phyloP scores from a whole-genome alignment of 2,113 vertebrate genomes.

The Cyrtonyx montezumae region DNA sequence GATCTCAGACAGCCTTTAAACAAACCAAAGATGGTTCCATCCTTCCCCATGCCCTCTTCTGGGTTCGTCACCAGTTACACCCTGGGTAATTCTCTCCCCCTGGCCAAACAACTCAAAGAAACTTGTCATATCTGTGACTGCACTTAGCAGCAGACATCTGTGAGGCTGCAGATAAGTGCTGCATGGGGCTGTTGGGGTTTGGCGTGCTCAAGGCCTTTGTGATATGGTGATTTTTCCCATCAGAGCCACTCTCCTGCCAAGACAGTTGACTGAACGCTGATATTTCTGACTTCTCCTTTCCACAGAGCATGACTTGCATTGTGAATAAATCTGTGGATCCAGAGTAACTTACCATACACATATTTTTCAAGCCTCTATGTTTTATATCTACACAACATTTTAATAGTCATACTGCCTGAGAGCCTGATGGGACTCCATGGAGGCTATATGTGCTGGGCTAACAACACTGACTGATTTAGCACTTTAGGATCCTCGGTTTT shows the following conservation, averaged over 20 bases:
- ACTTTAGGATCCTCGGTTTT: neutral
- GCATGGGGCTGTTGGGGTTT: neutral
- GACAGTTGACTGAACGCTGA: neutral
- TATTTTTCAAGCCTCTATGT: neutral
- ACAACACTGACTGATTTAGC: neutral
- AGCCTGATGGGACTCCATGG: neutral
- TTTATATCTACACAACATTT: neutral
- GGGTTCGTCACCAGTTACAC: neutral
- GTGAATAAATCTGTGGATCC: neutral
- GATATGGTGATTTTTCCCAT: neutral
- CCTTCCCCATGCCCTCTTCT: neutral
- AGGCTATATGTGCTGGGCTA: neutral
- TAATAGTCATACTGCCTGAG: neutral
- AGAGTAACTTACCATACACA: neutral
- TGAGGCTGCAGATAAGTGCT: neutral
- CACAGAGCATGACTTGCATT: neutral
- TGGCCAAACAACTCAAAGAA: neutral
- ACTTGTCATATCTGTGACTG: neutral
- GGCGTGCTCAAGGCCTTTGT: fast-evolving
- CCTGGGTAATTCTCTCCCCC: neutral
- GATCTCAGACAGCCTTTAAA: neutral
- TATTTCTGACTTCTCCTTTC: neutral
- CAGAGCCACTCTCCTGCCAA: neutral
- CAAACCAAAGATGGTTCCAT: too few relatives aligned
- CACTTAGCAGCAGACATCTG: fast-evolving